phyloP scores from a whole-genome alignment of 2,888 invertebrate genomes.

The Conistra vaccinii region DNA sequence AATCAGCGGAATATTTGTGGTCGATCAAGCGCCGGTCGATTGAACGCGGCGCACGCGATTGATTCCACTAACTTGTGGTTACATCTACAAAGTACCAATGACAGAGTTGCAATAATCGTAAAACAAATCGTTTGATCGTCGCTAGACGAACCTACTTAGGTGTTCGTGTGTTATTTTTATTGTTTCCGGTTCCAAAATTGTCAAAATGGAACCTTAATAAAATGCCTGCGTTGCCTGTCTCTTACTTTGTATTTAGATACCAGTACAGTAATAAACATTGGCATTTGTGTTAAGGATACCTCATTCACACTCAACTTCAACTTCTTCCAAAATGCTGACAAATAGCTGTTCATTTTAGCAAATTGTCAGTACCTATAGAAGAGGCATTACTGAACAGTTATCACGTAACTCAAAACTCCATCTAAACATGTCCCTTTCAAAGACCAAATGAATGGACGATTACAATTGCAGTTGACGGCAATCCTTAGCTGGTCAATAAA shows the following conservation, averaged over 20 bases:
- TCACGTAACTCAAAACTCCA: not conserved
- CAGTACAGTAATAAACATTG: too few relatives aligned
- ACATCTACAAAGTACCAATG: not conserved
- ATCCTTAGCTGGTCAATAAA: slow-evolving; percentile 30
- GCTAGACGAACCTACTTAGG: too few relatives aligned
- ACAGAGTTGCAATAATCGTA: not conserved
- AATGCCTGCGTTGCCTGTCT: not conserved
- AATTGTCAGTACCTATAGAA: not conserved
- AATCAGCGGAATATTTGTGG: slow-evolving; percentile 18
- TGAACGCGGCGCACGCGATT: slow-evolving; percentile 16
- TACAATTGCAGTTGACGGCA: slow-evolving; percentile 21
- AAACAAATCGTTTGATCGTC: not conserved
- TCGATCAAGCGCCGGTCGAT: slow-evolving; percentile 15
- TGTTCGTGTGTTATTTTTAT: not conserved
- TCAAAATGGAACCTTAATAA: not conserved
- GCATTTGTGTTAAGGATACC: not conserved
- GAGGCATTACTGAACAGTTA: not conserved
- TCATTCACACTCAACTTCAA: too few relatives aligned
- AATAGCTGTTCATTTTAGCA: not conserved
- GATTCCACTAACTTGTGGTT: slow-evolving; percentile 34
- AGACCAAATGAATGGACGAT: slow-evolving; percentile 28
- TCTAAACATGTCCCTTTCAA: not conserved
- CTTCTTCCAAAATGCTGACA: not conserved
- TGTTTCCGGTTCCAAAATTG: not conserved
- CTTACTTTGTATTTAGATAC: not conserved